Conservation (phyloP, 2,113 vertebrate genomes). For the Brienomyrus brachyistius region DNA sequence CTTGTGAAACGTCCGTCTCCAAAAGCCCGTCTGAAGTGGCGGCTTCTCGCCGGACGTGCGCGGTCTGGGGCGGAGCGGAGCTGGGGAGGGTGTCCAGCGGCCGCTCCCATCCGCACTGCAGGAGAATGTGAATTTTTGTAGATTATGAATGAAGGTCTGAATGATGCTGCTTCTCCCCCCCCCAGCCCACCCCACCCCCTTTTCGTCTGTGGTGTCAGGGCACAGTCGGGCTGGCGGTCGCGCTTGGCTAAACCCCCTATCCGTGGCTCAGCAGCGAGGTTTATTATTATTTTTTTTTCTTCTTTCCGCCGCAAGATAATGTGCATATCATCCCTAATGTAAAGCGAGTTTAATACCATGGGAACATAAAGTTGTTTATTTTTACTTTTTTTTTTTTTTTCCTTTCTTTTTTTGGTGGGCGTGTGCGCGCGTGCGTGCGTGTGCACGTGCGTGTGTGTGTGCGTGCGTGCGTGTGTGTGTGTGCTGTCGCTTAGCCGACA, state of each 20-base stretch:
- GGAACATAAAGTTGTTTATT: constrained; percentile 90
- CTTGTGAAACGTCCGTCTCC: constrained; percentile 58
- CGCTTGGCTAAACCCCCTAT: constrained; percentile 64
- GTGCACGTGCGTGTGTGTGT: constrained; percentile 69
- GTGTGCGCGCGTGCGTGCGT: constrained; percentile 62
- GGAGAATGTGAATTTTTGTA: constrained; percentile 68
- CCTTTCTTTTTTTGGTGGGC: constrained; percentile 61
- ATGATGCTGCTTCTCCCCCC: constrained; percentile 51
- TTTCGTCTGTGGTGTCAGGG: constrained; percentile 52
- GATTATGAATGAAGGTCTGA: constrained; percentile 60
- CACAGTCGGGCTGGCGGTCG: constrained; percentile 63
- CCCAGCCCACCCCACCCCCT: too few relatives aligned
- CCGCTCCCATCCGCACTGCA: constrained; percentile 63
- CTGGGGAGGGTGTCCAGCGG: constrained; percentile 44
- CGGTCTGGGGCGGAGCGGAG: constrained; percentile 62
- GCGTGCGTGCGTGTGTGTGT: constrained; percentile 58
- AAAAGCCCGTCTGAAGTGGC: constrained; percentile 62
- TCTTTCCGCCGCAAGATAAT: constrained; percentile 73
- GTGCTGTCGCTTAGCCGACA: constrained; percentile 98
- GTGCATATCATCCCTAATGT: constrained; percentile 97
- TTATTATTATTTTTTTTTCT: constrained; percentile 35
- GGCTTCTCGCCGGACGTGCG: constrained; percentile 55
- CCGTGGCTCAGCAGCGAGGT: constrained; percentile 35
- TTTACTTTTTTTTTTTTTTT: constrained; percentile 58
- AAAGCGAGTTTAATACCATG: constrained; percentile 90